A percentile compares a stretch with the other conserved stretches of the same genome.
Evolutionary conservation across 1,140 invertebrate genomes (phyloP).

Genomic region (Zaprionus lachaisei): DNA sequence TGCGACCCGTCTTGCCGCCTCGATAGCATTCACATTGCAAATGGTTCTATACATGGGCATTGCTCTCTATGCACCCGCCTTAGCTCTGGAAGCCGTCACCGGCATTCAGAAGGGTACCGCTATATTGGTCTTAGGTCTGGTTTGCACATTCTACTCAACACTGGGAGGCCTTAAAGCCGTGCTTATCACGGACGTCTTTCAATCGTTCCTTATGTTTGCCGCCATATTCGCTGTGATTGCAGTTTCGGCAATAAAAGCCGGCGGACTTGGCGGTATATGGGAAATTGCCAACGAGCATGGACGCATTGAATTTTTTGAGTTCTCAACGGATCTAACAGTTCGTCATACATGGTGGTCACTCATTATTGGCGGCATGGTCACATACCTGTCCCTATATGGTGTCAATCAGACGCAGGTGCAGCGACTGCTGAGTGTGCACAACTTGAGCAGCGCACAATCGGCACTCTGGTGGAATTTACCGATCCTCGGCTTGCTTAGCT

Average conservation of each 20-base stretch:
- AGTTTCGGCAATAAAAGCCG: constrained; percentile 87
- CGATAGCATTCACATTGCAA: constrained; percentile 91
- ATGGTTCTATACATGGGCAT: constrained; percentile 96
- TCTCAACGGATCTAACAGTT: constrained; percentile 89
- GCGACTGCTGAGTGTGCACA: constrained; percentile 91
- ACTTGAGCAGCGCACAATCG: constrained; percentile 88
- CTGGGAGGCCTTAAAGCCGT: constrained; percentile 96
- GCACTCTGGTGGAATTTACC: constrained; percentile 90
- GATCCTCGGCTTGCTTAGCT: constrained; percentile 88
- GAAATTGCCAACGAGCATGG: constrained; percentile 87
- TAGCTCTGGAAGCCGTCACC: constrained; percentile 95
- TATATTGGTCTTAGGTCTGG: constrained; percentile 91
- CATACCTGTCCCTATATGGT: constrained; percentile 91
- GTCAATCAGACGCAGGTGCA: constrained; percentile 95
- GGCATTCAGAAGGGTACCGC: constrained; percentile 89
- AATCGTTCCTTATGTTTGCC: constrained; percentile 91
- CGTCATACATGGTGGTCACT: constrained; percentile 92
- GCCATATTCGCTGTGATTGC: constrained; percentile 91
- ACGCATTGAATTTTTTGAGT: constrained; percentile 87
- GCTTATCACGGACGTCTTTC: constrained; percentile 93
- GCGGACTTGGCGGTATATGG: constrained; percentile 89
- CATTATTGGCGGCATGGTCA: constrained; percentile 90
- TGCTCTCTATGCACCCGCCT: constrained; percentile 95
- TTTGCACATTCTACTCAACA: constrained; percentile 94
- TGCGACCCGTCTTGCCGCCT: constrained; percentile 88